phyloP scores from a whole-genome alignment of 2,113 vertebrate genomes.

The Cyanocitta stelleri region DNA sequence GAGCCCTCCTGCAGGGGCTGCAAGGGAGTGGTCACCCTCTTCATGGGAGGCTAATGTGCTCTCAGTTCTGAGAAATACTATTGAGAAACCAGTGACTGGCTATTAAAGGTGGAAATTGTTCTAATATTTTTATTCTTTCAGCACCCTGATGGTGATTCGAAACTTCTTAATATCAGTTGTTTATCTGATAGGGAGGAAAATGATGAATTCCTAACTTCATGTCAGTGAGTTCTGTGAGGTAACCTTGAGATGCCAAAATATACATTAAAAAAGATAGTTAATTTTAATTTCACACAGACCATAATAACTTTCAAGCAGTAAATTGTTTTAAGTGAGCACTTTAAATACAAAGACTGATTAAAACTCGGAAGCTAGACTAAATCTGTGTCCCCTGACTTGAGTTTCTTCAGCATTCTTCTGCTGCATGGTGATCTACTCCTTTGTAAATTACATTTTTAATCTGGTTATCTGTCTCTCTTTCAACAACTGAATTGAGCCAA shows the following conservation, averaged over 20 bases:
- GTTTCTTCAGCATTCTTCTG: neutral
- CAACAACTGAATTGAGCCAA: neutral
- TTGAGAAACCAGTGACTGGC: neutral
- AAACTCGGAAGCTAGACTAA: neutral
- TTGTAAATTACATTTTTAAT: neutral
- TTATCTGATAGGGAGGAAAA: neutral
- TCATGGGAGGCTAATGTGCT: accelerated
- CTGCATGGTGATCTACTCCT: neutral
- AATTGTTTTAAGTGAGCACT: neutral
- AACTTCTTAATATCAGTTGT: neutral
- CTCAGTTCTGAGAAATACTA: neutral
- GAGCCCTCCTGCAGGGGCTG: neutral
- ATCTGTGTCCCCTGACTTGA: neutral
- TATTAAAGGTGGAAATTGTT: neutral
- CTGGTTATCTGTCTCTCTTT: neutral
- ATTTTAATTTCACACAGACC: neutral
- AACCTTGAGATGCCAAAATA: neutral
- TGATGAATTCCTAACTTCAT: neutral
- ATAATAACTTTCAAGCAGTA: neutral
- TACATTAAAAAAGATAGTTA: neutral
- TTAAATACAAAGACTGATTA: neutral
- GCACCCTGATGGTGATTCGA: neutral
- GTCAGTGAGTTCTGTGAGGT: neutral
- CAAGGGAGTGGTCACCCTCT: accelerated
- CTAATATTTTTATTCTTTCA: neutral